Evolutionary conservation across 2,113 vertebrate species (phyloP), one percentile per base, ranked within the genome.

Genomic region (Sebastes fasciatus): DNA sequence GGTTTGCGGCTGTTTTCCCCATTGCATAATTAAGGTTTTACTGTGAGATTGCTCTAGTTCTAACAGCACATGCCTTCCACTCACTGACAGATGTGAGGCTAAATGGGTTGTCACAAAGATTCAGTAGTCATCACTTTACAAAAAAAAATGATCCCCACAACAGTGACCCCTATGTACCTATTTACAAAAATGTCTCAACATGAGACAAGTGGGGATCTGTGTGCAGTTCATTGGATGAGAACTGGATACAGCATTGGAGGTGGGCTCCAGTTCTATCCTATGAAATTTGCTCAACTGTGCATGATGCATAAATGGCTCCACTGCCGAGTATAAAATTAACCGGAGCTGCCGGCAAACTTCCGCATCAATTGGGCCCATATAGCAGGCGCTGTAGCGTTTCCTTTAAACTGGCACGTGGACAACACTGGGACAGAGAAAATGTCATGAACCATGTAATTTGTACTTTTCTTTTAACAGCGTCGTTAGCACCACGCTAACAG

Each of bases 1-100:
- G 13, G 21, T 73, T 68, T 63, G 51, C 2, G 1, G 21, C n/a
- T 65, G 19, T 66, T 83, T 68, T 75, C 64, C 77, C 72, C 34
- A 2, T 21, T 71, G 64, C 21, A 62, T 74, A 61, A 75, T 83
- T 80, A 74, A 71, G 42, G 60, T 61, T 74, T 52, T 46, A 70
- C 16, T 13, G 51, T 23, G 8, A 69, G 23, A 51, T 13, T 34
- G 19, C 65, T 65, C 62, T 16, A 19, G 46, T 58, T 90, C 19
- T 61, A 23, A 48, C 5, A 40, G 6, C 12, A 58, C 48, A 21
- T 21, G 43, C 43, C 13, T 79, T 19, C 17, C 14, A 40, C 43
- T 70, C 8, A 16, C 26, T 40, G 4, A 67, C 1, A 4, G 7
- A 16, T 69, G 45, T 19, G 16, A 78, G 46, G 55, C 19, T 9